A percentile compares a stretch with the other conserved stretches of the same genome.
Conservation (phyloP, 2,888 invertebrate genomes). For the Zonitis immaculata region DNA sequence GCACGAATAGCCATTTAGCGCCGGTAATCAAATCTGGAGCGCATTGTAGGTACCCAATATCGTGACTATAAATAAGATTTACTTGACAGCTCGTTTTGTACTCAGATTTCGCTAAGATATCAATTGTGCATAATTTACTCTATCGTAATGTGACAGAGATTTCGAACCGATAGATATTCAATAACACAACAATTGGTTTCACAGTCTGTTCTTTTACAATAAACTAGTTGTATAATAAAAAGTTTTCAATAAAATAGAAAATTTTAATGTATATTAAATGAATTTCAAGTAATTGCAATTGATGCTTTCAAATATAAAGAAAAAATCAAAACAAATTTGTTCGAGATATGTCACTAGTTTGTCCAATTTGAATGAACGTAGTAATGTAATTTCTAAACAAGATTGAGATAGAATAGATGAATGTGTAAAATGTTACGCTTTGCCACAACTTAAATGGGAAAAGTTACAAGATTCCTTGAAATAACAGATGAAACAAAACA, state of each 20-base stretch:
- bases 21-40: slow-evolving; percentile 35
- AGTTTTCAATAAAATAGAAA: too few species aligned
- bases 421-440: slow-evolving; percentile 20
- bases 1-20: slow-evolving; percentile 32
- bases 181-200: not conserved
- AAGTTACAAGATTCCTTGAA: slow-evolving; percentile 37
- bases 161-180: slow-evolving; percentile 9
- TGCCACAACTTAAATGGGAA: slow-evolving; percentile 39
- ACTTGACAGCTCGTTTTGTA: slow-evolving; percentile 38
- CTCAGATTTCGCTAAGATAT: slow-evolving; percentile 30
- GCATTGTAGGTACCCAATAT: slow-evolving; percentile 30
- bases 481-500: slow-evolving; percentile 13
- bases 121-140: slow-evolving; percentile 36
- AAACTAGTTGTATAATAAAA: too few species aligned
- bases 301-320: too few species aligned
- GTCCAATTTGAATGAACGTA: slow-evolving; percentile 13
- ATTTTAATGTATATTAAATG: too few species aligned
- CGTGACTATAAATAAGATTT: slow-evolving; percentile 39
- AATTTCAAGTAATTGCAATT: too few species aligned
- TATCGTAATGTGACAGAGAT: slow-evolving; percentile 32
- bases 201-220: not conserved
- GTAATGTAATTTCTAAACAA: slow-evolving; percentile 20
- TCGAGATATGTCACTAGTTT: not conserved
- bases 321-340: too few species aligned
- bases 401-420: slow-evolving; percentile 23